Evolutionary conservation across 1,140 invertebrate species (phyloP), one percentile per base, ranked within the genome.

Genomic region (Pseudomyrmex flavicornis): DNA sequence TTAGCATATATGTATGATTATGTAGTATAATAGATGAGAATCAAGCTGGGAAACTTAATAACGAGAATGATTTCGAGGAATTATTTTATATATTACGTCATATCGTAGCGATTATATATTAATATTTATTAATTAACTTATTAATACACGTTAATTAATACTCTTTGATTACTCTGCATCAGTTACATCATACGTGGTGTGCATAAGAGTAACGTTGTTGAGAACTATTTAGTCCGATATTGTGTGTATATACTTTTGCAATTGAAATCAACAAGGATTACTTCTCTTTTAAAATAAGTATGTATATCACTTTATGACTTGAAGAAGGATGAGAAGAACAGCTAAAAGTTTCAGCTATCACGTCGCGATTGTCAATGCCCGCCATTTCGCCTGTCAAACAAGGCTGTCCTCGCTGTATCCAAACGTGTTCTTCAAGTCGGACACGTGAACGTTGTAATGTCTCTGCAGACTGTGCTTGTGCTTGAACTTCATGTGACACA

Each of bases 391-490:
- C 82, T 82, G 76, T 88, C 86, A 88, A 59, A 46, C 72, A 7
- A 17, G 35, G 9, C 46, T 82, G n/a, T 82, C n/a, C 13, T 76
- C 20, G 2, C 10, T 15, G 50, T 12, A 52, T 10, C 44, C 22
- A 5, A 59, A 44, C 26, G 54, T 69, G 5, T 3, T 12, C 26
- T 84, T 84, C n/a, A 52, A 56, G 50, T 79, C 56, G 20, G 52
- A 50, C 62, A 35, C 13, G 66, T 88, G 87, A 12, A 88, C 56
- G 65, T 93, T 93, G 83, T 92, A 92, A 70, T 94, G 93, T 12
- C 93, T 92, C 3, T 91, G 83, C 12, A 94, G 85, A 50, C 92
- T 93, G 85, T 94, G 93, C 35, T 93, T 94, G 88, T 94, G 93
- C 66, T 94, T 94, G 87, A 94, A 94, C 68, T 90, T 90, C 10